These are phyloP conservation scores for Mormyrus iriodes DNA, from an alignment of 2,113 vertebrate species.

Conservation along the genomic window DNA sequence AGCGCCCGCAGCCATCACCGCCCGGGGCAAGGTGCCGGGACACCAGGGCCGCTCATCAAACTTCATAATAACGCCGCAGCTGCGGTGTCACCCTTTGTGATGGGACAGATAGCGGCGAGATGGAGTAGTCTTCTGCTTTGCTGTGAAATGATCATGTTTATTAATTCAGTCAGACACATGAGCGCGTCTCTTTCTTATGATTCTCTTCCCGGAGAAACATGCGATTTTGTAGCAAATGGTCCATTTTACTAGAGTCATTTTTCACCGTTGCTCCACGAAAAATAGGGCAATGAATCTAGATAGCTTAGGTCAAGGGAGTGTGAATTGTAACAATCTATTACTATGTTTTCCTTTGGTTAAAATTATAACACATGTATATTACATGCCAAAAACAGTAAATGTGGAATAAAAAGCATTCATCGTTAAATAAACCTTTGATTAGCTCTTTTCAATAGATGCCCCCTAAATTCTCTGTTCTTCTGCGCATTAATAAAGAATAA, in stretches of 20 bases:
- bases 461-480: constrained; percentile 15
- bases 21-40: constrained; percentile 78
- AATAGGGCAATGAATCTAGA: constrained; percentile 44
- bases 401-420: not conserved
- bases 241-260: constrained; percentile 54
- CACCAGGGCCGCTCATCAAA: constrained; percentile 80
- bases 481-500: constrained; percentile 17
- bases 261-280: constrained; percentile 51
- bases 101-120: constrained; percentile 78
- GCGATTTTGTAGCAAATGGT: constrained; percentile 71
- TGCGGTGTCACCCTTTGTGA: constrained; percentile 94
- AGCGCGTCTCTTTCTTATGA: constrained; percentile 51
- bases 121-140: constrained; percentile 84
- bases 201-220: constrained; percentile 69
- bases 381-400: not conserved
- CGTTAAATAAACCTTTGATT: not conserved
- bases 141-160: constrained; percentile 98
- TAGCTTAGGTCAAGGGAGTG: constrained; percentile 26
- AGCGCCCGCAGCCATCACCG: constrained; percentile 83
- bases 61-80: constrained; percentile 95
- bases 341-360: constrained; percentile 25
- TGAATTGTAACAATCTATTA: constrained; percentile 28
- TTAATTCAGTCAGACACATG: constrained; percentile 90
- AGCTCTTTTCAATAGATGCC: not conserved
- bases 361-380: constrained; percentile 27